phyloP scores from a whole-genome alignment of 1,140 invertebrate species.

The Bombus haemorrhoidalis region DNA sequence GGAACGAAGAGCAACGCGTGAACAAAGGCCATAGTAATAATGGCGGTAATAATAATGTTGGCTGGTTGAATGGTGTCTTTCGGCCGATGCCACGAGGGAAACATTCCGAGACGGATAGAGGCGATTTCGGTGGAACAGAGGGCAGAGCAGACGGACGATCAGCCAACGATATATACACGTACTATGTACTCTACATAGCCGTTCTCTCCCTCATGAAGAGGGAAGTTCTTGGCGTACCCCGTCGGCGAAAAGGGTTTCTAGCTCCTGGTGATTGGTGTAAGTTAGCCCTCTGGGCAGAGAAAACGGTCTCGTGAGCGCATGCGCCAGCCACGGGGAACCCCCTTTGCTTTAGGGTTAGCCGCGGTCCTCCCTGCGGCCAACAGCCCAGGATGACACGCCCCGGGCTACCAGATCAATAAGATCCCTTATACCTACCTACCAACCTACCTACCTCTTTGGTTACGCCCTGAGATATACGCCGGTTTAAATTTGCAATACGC shows the following conservation, averaged over 20 bases:
- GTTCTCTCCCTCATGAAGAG: constrained; percentile 68
- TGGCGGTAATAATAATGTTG: constrained; percentile 41
- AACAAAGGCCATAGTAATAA: constrained; percentile 36
- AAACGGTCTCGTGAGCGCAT: constrained; percentile 71
- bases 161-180: constrained; percentile 16
- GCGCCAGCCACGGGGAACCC: constrained; percentile 71
- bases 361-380: constrained; percentile 83
- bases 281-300: constrained; percentile 78
- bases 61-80: constrained; percentile 33
- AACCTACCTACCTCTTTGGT: constrained; percentile 74
- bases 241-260: constrained; percentile 78
- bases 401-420: constrained; percentile 83
- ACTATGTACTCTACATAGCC: constrained; percentile 11
- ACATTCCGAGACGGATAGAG: constrained; percentile 49
- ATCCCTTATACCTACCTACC: constrained; percentile 80
- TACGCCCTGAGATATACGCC: constrained; percentile 74
- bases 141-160: constrained; percentile 49
- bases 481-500: constrained; percentile 65
- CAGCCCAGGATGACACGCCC: constrained; percentile 83
- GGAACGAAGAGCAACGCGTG: constrained; percentile 13
- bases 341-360: constrained; percentile 82
- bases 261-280: constrained; percentile 82
- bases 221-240: constrained; percentile 70
- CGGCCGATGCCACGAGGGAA: constrained; percentile 43
- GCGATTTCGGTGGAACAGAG: constrained; percentile 38